These are phyloP conservation scores for Galeopsomyia nigrocyanea DNA, from an alignment of 2,888 invertebrate genomes.

Conservation along the genomic window DNA sequence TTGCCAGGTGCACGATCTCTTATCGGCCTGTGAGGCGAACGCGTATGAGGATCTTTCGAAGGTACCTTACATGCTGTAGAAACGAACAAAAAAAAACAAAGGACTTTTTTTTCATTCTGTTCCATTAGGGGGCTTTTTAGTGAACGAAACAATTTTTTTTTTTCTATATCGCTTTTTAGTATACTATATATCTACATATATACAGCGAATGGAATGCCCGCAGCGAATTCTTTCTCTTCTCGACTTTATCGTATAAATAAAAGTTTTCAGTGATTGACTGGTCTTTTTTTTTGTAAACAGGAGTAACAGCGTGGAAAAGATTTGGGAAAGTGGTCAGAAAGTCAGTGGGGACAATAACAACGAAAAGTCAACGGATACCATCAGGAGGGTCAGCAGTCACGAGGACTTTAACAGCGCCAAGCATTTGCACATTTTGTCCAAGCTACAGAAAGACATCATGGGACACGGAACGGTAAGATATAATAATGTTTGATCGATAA, in stretches of 20 bases:
- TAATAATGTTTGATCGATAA: too few relatives aligned
- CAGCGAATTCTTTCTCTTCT: too few relatives aligned
- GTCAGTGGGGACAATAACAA: conserved; percentile 43
- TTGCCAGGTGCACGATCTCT: conserved; percentile 25
- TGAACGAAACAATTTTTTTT: too few relatives aligned
- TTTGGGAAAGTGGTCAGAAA: conserved; percentile 58
- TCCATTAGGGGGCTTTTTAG: too few relatives aligned
- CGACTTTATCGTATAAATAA: too few relatives aligned
- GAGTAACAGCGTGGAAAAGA: conserved; percentile 66
- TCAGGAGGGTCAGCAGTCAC: conserved; percentile 75
- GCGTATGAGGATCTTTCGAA: conserved; percentile 1
- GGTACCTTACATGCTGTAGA: too few relatives aligned
- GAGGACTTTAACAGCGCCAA: conserved; percentile 72
- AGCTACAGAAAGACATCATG: conserved; percentile 62
- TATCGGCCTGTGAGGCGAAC: conserved; percentile 22
- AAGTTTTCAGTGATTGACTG: not conserved
- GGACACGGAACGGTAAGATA: conserved; percentile 66
- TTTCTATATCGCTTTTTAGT: too few relatives aligned
- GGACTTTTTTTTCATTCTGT: too few relatives aligned
- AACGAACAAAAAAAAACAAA: too few relatives aligned
- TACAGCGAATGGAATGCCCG: too few relatives aligned
- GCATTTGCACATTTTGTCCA: conserved; percentile 61
- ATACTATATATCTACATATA: too few relatives aligned
- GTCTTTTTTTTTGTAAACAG: conserved; percentile 44
- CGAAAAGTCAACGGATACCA: conserved; percentile 56